Base-by-base conservation (phyloP, 1,140 invertebrate genomes). In the Lasioglossum albipes region DNA sequence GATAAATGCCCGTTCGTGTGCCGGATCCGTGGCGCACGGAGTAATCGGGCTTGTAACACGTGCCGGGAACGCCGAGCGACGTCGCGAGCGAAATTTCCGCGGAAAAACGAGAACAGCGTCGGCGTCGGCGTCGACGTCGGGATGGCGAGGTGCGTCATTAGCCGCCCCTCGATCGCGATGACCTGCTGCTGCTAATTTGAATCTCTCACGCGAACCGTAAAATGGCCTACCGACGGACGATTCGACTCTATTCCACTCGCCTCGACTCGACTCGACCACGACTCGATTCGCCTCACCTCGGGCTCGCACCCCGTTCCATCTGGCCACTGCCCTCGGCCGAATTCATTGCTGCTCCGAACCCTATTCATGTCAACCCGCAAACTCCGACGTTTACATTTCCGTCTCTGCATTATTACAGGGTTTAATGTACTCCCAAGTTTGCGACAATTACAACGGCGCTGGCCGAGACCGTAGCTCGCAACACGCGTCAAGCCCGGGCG, bases 31-130 rank as follows among this genome's bases (percentile, higher is more conserved):
- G 72, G 64, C 70, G 41, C 79, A 68, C 41, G 72, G 67, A 45
- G 61, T 81, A 83, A 83, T 81, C 79, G 78, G 49, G 54, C 65
- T 64, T 68, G 82, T 69, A 82, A 82, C 82, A 64, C 82, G 80
- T 66, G 79, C n/a, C 59, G 20, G 45, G n/a, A 66, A 73, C 81
- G 52, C 69, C 20, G 69, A 7, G 31, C 52, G 18, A 41, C 22
- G 62, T 66, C 13, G 9, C 31, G 16, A 42, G n/a, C 45, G 22
- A 31, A 75, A 57, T 27, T 67, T 68, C 31, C 49, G 22, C 22
- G 27, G 16, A 42, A 27, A 64, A 54, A 6, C n/a, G 20, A 16
- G 22, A 18, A 41, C 3, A 20, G 20, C 0, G 42, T 45, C 42
- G 45, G 45, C 45, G 45, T 45, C 45, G 45, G 9, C 45, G 45